Evolutionary conservation across 2,888 invertebrate genomes (phyloP), one percentile per base, ranked within the genome.

Genomic region (Eupelmus urozonus): DNA sequence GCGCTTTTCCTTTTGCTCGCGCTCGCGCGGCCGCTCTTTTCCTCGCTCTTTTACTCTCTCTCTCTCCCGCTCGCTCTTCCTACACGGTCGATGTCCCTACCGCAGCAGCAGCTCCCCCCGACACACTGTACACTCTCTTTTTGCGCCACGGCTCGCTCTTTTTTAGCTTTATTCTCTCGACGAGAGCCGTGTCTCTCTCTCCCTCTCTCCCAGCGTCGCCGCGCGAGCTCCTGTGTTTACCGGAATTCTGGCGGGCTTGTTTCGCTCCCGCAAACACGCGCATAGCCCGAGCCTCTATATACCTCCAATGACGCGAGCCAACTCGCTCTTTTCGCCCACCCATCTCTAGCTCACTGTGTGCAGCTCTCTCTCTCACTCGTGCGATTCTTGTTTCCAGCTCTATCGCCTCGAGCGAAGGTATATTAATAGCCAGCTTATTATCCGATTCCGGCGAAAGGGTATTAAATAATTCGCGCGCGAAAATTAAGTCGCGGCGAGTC

Each of bases 11-110:
- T 78, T 73, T 78, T 74, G 69, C 79, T 71, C 57, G 49, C n/a
- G n/a, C n/a, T n/a, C n/a, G n/a, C n/a, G n/a, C n/a, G n/a, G n/a
- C 62, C 63, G 45, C 69, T 67, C 78, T 73, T 78, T 76, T 77
- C 60, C 66, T 45, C 73, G 67, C 78, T 55, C 59, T 42, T 49
- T 59, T 60, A 66, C 74, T 49, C 57, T 23, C 60, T 42, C 49
- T 42, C n/a, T 27, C 27, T 70, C 60, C 67, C 78, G 78, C 67
- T 78, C 73, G 78, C 67, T 71, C 71, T 77, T 71, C 77, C 71
- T 53, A 59, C 71, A 72, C 78, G 78, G 73, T 78, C 73, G 78
- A 72, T 71, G 77, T 77, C 77, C 77, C 71, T 53, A 59, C 71
- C 77, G 71, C 78, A 67, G 73, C 49, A n/a, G 29, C 16, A 29